phyloP scores from a whole-genome alignment of 2,797 vertebrate genomes.

The Lagocephalus sceleratus region DNA sequence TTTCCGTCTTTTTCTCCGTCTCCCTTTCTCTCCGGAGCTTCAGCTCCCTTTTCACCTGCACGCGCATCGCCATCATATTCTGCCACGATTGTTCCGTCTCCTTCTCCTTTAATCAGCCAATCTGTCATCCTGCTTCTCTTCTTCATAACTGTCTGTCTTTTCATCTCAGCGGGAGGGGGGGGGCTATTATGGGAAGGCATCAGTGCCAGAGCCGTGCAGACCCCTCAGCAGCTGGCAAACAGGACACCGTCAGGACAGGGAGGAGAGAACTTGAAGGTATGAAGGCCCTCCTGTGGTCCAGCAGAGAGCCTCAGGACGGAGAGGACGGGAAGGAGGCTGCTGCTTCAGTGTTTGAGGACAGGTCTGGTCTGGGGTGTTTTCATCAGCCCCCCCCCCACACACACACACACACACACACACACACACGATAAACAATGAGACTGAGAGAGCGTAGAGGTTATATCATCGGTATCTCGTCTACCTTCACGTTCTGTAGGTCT shows the following conservation, averaged over 20 bases:
- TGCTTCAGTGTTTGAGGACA: too few relatives aligned
- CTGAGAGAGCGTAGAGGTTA: too few relatives aligned
- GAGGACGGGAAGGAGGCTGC: too few relatives aligned
- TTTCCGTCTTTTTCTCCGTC: conserved; percentile 31
- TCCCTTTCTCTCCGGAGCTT: conserved; percentile 26
- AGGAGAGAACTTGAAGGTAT: conserved; percentile 38
- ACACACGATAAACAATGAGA: too few relatives aligned
- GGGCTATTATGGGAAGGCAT: conserved; percentile 48
- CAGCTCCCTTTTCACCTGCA: conserved; percentile 44
- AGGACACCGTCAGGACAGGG: conserved; percentile 10
- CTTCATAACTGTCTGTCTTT: conserved; percentile 24
- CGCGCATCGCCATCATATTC: conserved; percentile 23
- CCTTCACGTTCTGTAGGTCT: too few relatives aligned
- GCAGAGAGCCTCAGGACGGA: background rate
- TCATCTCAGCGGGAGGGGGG: conserved; percentile 18
- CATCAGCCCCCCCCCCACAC: too few relatives aligned
- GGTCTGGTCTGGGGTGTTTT: too few relatives aligned
- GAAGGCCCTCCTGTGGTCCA: conserved; percentile 30
- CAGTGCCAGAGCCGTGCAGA: conserved; percentile 29
- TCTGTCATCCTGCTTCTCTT: conserved; percentile 40
- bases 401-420: too few relatives aligned
- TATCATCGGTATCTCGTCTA: too few relatives aligned
- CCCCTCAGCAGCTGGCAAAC: conserved; percentile 27
- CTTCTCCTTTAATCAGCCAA: conserved; percentile 49
- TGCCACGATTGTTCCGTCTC: conserved; percentile 37